Evolutionary conservation across 1,140 invertebrate species (phyloP).

Genomic region (Drosophila obscura): DNA sequence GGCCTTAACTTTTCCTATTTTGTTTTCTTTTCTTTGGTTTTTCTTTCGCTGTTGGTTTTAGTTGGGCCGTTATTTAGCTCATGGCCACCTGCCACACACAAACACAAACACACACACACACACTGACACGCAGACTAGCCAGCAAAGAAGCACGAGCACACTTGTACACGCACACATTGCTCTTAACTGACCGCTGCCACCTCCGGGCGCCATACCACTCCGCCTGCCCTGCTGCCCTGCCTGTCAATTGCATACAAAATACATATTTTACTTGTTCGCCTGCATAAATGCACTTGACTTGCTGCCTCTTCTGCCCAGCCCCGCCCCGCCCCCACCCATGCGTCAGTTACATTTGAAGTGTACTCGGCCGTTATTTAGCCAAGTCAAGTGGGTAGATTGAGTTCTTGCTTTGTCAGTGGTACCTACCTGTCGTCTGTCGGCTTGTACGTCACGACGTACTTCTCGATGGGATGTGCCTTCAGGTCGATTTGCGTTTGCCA

Average conservation of each 20-base stretch:
- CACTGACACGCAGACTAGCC: not conserved
- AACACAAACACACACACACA: not conserved
- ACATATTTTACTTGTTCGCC: slow-evolving; percentile 27
- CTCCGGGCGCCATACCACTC: not conserved
- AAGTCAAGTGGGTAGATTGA: slow-evolving; percentile 36
- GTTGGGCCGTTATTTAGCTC: slow-evolving; percentile 70
- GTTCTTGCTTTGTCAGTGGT: slow-evolving; percentile 60
- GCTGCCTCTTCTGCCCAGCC: not conserved
- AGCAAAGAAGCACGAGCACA: not conserved
- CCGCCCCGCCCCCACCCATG: not conserved
- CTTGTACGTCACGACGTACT: slow-evolving; percentile 92
- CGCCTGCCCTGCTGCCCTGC: slow-evolving; percentile 1
- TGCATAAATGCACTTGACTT: slow-evolving; percentile 48
- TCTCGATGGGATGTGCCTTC: slow-evolving; percentile 87
- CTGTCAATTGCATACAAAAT: slow-evolving; percentile 70
- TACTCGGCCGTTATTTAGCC: slow-evolving; percentile 37
- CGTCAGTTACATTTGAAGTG: slow-evolving; percentile 35
- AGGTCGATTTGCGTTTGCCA: slow-evolving; percentile 91
- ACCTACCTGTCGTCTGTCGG: slow-evolving; percentile 83
- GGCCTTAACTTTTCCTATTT: slow-evolving; percentile 67
- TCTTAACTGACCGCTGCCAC: slow-evolving; percentile 46
- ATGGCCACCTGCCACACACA: slow-evolving; percentile 50
- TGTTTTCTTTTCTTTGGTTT: slow-evolving; percentile 31
- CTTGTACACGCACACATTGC: slow-evolving; percentile 21
- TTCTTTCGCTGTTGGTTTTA: slow-evolving; percentile 26